Conservation (phyloP, 2,797 vertebrate genomes). For the Karalla daura region DNA sequence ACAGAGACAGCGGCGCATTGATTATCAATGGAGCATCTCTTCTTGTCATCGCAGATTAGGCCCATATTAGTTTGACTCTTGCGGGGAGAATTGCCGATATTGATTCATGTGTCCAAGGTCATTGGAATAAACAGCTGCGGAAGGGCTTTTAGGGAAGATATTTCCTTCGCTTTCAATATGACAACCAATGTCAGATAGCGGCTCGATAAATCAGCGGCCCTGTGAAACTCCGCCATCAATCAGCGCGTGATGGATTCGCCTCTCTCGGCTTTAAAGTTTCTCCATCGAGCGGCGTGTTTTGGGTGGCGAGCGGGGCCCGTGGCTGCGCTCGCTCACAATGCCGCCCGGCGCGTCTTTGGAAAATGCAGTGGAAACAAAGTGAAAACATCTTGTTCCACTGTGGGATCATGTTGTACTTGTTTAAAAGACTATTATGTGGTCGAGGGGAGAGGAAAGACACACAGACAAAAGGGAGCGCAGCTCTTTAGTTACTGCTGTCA, state of each 20-base stretch:
- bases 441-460: constrained; percentile 22
- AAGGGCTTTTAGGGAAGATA: constrained; percentile 43
- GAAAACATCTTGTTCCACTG: constrained; percentile 27
- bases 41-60: constrained; percentile 70
- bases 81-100: constrained; percentile 66
- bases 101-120: constrained; percentile 71
- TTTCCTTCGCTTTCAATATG: constrained; percentile 52
- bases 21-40: constrained; percentile 63
- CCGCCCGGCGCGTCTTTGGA: constrained; percentile 15
- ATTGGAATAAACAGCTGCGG: constrained; percentile 38
- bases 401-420: constrained; percentile 35
- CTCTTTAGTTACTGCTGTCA: constrained; percentile 22
- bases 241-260: too few species aligned
- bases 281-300: too few species aligned
- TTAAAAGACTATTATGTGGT: constrained; percentile 38
- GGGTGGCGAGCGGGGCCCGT: too few species aligned
- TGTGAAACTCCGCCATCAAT: constrained; percentile 7
- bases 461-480: constrained; percentile 28
- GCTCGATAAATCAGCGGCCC: constrained; percentile 7
- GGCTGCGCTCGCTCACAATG: constrained; percentile 15
- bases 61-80: constrained; percentile 61
- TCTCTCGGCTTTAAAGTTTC: background rate
- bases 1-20: constrained; percentile 52
- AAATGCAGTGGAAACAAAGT: constrained; percentile 13
- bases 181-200: constrained; percentile 17